Conservation (phyloP, 2,113 vertebrate genomes). For the Jacana jacana region DNA sequence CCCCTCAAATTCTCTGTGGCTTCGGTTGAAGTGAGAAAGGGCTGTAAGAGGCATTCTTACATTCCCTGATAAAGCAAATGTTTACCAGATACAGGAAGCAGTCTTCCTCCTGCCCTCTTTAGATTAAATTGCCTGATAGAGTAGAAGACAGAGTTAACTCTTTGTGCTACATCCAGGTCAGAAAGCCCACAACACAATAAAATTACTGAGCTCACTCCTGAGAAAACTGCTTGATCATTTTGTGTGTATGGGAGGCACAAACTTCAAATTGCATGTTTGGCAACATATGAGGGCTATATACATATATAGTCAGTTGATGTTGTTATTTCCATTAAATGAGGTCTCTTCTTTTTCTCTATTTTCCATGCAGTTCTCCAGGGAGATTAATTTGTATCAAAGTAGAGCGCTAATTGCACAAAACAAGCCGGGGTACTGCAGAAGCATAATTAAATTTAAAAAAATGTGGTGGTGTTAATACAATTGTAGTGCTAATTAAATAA, state of each 20-base stretch:
- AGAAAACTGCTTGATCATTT: constrained; percentile 13
- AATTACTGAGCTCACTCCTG: background rate
- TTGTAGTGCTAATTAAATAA: constrained; percentile 74
- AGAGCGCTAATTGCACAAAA: constrained; percentile 70
- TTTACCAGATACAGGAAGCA: constrained; percentile 26
- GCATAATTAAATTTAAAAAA: constrained; percentile 69
- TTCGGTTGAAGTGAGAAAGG: constrained; percentile 7
- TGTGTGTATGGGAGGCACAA: background rate
- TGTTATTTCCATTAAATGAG: constrained; percentile 60
- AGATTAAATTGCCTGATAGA: constrained; percentile 48
- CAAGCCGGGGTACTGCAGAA: constrained; percentile 62
- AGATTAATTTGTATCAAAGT: constrained; percentile 72
- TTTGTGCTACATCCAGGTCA: background rate
- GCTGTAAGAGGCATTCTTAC: background rate
- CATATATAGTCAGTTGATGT: constrained; percentile 23
- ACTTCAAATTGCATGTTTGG: constrained; percentile 32
- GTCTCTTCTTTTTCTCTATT: constrained; percentile 55
- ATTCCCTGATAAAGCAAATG: constrained; percentile 16
- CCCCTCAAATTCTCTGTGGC: background rate
- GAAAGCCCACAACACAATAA: background rate
- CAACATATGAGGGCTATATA: constrained; percentile 22
- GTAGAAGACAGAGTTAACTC: constrained; percentile 6
- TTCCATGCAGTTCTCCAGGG: constrained; percentile 53
- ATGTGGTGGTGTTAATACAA: constrained; percentile 65
- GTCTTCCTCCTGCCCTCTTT: constrained; percentile 24